Percentiles rank a stretch among this genome's conserved stretches.
These are phyloP conservation scores for Tetrao urogallus DNA, from an alignment of 2,113 vertebrate species.

Conservation along the genomic window DNA sequence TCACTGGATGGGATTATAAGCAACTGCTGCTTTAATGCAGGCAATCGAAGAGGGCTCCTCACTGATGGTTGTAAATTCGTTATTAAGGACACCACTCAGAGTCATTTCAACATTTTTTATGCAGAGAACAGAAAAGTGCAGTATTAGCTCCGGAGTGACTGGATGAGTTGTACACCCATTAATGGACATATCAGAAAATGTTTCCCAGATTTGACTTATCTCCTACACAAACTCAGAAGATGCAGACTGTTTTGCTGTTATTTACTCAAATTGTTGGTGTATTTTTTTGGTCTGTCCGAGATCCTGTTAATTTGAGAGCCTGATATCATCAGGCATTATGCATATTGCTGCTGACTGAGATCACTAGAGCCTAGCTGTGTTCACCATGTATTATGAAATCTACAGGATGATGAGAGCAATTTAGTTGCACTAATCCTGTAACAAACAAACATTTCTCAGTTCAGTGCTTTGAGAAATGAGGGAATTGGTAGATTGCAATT, in stretches of 20 bases:
- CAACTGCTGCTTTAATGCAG: slow-evolving; percentile 58
- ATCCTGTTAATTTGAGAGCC: neutral
- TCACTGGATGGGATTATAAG: slow-evolving; percentile 39
- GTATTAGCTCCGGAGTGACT: slow-evolving; percentile 60
- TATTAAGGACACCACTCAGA: slow-evolving; percentile 68
- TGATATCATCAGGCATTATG: neutral
- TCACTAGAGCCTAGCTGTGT: neutral
- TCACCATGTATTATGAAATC: neutral
- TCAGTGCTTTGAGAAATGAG: neutral
- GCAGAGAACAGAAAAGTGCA: slow-evolving; percentile 63
- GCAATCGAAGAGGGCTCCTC: slow-evolving; percentile 33
- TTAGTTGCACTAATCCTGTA: neutral
- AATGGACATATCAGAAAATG: slow-evolving; percentile 41
- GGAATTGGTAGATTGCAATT: neutral
- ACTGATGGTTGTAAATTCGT: slow-evolving; percentile 61
- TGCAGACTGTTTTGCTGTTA: slow-evolving; percentile 8
- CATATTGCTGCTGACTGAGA: neutral
- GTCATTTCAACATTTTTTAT: slow-evolving; percentile 68
- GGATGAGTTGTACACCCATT: slow-evolving; percentile 42
- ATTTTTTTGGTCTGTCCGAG: neutral
- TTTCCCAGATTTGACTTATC: neutral
- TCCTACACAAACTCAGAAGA: slow-evolving; percentile 18
- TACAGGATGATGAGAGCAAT: neutral
- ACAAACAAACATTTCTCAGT: neutral
- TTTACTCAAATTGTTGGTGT: neutral